Evolutionary conservation across 2,797 vertebrate genomes (phyloP).

Genomic region (Enteromius trimaculatus): DNA sequence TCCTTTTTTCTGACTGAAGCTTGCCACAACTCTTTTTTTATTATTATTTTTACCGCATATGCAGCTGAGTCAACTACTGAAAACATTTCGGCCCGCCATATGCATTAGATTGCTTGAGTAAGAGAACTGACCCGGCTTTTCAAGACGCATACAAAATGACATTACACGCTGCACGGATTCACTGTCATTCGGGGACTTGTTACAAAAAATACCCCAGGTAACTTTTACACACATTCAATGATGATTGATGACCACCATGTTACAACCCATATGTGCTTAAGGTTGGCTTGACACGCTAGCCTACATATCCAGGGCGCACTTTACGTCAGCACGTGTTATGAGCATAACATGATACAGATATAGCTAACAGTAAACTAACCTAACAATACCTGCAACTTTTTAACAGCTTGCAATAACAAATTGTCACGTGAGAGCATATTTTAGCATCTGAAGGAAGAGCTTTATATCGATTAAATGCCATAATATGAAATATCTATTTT

Average conservation of each 20-base stretch:
- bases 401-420: not conserved
- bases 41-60: slow-evolving; percentile 10
- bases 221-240: not conserved
- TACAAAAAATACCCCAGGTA: not conserved
- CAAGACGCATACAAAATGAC: not conserved
- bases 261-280: not conserved
- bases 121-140: slow-evolving; percentile 2
- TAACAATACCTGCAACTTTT: not conserved
- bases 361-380: not conserved
- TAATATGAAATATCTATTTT: not conserved
- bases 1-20: slow-evolving; percentile 4
- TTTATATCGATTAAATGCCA: not conserved
- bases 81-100: slow-evolving; percentile 13
- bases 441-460: not conserved
- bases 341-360: slow-evolving; percentile 1
- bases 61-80: not conserved
- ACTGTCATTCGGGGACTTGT: not conserved
- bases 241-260: not conserved
- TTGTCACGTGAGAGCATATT: slow-evolving; percentile 9
- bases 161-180: not conserved
- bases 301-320: slow-evolving; percentile 11
- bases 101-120: not conserved
- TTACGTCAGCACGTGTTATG: slow-evolving; percentile 31
- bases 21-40: not conserved
- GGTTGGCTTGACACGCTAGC: slow-evolving; percentile 10